Evolutionary conservation across 92 coral and sea anemone genomes (phyloP), one percentile per base, ranked within the genome.

Genomic region (Virgularia gustaviana): DNA sequence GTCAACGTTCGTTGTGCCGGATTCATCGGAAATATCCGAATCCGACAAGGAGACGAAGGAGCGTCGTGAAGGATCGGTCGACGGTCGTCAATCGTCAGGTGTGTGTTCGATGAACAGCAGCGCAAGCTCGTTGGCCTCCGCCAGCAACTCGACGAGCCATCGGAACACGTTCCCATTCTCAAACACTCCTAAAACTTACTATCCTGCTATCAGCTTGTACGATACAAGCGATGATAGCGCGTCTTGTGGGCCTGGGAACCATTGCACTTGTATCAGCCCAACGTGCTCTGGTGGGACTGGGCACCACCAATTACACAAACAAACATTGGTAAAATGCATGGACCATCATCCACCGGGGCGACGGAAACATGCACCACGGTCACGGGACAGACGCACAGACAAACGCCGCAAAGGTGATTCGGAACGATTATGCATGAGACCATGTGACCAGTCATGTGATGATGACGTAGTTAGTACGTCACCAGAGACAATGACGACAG

Each of bases 101-200:
- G 75, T 68, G 16, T 68, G 75, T 49, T 68, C 75, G 16, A 68
- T 68, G 75, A 49, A 68, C 45, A 68, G 75, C 15, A 68, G 75
- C 25, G 33, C 61, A 0, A 68, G 75, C 44, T 68, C 75, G 10
- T 29, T 68, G 13, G 61, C 75, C 23, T 68, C 75, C 4, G 13
- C 58, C 58, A 5, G 20, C 20, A 47, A 5, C 20, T 15, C 15
- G 20, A 45, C 61, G 3, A 29, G 51, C 49, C 57, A 66, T 27
- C 34, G 73, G 0, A 66, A 66, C 30, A 66, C 73, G 15, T 66
- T 42, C 25, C 73, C 73, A 3, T 66, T 66, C 33, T 64, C 71
- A 13, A 64, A 64, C 51, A 49, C 29, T 2, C 28, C n/a, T 15
- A 4, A 59, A 9, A 49, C 30, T 43, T 30, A 42, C 30, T 49